Conservation (phyloP, 2,113 vertebrate species). For the Oncorhynchus masou region DNA sequence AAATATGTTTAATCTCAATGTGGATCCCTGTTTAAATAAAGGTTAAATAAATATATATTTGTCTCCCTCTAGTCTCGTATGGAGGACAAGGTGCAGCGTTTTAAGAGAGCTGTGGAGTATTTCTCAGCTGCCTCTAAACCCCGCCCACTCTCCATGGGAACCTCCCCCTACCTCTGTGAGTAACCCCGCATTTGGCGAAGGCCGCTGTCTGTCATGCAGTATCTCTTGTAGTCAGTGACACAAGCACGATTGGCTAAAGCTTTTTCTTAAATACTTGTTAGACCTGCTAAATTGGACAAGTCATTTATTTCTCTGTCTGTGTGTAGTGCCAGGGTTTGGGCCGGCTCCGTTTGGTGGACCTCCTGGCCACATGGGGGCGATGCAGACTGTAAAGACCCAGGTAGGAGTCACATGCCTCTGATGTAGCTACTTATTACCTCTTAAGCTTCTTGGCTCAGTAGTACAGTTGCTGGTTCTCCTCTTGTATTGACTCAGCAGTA, state of each 20-base stretch:
- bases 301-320: constrained; percentile 1
- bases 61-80: constrained; percentile 79
- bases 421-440: too few species aligned
- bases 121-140: constrained; percentile 88
- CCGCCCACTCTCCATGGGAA: constrained; percentile 78
- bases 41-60: too few species aligned
- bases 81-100: constrained; percentile 89
- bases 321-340: constrained; percentile 80
- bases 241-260: too few species aligned
- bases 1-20: too few species aligned
- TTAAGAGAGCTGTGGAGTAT: constrained; percentile 92
- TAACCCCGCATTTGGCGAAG: constrained; percentile 12
- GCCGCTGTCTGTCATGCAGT: not conserved
- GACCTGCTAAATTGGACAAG: too few species aligned
- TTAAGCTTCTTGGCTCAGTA: too few species aligned
- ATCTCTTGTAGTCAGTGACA: too few species aligned
- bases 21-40: too few species aligned
- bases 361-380: constrained; percentile 78
- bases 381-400: constrained; percentile 82
- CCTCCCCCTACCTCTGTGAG: constrained; percentile 85
- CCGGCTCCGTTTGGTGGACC: constrained; percentile 81
- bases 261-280: not conserved
- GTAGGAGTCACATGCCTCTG: constrained; percentile 52
- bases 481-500: too few species aligned
- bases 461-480: too few species aligned